Evolutionary conservation across 2,888 invertebrate genomes (phyloP), one percentile per base, ranked within the genome.

Genomic region (Antitype chi): DNA sequence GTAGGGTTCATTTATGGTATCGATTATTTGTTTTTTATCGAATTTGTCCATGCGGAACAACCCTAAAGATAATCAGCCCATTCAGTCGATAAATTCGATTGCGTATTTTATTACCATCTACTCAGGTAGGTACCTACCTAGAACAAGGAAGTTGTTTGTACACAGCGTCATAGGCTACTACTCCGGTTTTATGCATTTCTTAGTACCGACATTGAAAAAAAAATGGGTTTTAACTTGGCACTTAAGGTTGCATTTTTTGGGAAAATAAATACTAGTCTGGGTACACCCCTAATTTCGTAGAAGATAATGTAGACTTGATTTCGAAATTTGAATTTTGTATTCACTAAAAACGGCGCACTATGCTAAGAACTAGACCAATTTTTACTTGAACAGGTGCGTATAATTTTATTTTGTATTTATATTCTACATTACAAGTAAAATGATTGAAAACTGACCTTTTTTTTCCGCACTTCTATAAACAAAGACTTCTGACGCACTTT

Each of bases 81-180:
- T 28, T 53, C 47, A 74, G 17, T 43, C 69, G 57, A 75, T 82
- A 75, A 72, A 64, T 73, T 78, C 47, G 52, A 78, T 76, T 76
- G 71, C 78, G 76, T 76, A 74, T 78, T 85, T 85, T 82, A 85
- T 76, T 72, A 71, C 53, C 59, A 67, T 72, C 32, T 47, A 32
- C 7, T 3, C 70, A 77, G 72, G 38, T 38, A 77, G 70, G 43
- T 47, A 47, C 43, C 77, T 82, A 82, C 82, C 74, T 85, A 81
- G 62, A 85, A 89, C 85, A 73, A 90, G 90, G 91, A 89, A 91
- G 88, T 89, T 74, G 77, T 85, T 86, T 86, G 78, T 82, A 86
- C 75, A 78, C 70, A 80, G 74, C 77, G 77, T 74, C 85, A 73
- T 80, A 62, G 17, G 57, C 53, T 47, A 55, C 55, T 68, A 59